phyloP scores from a whole-genome alignment of 1,140 invertebrate genomes.

The Lepidurus arcticus region DNA sequence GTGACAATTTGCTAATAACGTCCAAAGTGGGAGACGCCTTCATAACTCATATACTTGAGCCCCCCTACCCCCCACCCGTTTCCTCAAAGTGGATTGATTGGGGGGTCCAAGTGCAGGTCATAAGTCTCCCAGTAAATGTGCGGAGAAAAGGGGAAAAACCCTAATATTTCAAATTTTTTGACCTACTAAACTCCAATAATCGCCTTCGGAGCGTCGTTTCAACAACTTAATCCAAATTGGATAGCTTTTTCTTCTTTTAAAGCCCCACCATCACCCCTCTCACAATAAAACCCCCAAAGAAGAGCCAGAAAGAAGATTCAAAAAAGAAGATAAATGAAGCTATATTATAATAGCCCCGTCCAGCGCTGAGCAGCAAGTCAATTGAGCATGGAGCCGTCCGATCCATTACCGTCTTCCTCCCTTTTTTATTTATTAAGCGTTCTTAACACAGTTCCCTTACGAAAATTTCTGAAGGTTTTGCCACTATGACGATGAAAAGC shows the following conservation, averaged over 20 bases:
- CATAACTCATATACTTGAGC: neutral
- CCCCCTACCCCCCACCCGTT: too few species aligned
- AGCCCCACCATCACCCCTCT: neutral
- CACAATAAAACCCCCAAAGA: too few species aligned
- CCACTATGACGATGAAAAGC: neutral
- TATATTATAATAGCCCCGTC: slow-evolving; percentile 8
- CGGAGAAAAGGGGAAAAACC: neutral
- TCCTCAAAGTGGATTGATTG: neutral
- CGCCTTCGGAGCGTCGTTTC: neutral
- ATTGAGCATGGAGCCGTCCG: slow-evolving; percentile 20
- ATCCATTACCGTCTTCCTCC: slow-evolving; percentile 15
- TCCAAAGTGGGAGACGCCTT: neutral
- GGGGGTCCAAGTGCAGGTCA: neutral
- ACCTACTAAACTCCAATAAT: neutral
- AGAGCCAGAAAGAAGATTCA: neutral
- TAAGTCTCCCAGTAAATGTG: neutral
- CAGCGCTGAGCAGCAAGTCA: slow-evolving; percentile 17
- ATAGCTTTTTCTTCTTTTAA: neutral
- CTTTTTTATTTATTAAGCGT: neutral
- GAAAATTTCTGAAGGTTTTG: neutral
- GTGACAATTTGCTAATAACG: slow-evolving; percentile 1
- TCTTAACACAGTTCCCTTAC: neutral
- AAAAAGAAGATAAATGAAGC: slow-evolving; percentile 1
- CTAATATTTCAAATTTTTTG: neutral
- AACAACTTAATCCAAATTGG: neutral